A percentile compares a stretch with the other conserved stretches of the same genome.
phyloP scores from a whole-genome alignment of 2,888 invertebrate genomes.

The Drosophila leonis region DNA sequence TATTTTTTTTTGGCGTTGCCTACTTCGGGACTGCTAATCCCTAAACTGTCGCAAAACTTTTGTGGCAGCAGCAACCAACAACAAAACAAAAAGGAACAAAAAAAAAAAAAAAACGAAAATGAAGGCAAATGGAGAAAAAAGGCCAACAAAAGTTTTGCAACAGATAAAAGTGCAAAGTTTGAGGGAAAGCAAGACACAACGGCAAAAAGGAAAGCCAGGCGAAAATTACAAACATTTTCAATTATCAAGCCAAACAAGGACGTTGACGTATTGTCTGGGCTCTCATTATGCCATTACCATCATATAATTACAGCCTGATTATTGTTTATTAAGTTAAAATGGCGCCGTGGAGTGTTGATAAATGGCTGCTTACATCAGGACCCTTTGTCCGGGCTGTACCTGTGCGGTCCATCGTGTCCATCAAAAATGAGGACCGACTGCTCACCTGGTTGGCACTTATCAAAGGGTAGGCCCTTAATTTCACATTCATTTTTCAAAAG shows the following conservation, averaged over 20 bases:
- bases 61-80: constrained; percentile 40
- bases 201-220: constrained; percentile 46
- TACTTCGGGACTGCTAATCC: constrained; percentile 72
- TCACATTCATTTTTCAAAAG: constrained; percentile 54
- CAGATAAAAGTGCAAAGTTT: constrained; percentile 79
- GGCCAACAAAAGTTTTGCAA: constrained; percentile 70
- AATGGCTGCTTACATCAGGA: constrained; percentile 42
- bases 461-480: constrained; percentile 54
- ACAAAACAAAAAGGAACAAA: constrained; percentile 20
- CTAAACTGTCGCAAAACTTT: constrained; percentile 80
- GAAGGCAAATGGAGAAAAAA: constrained; percentile 41
- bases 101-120: constrained; percentile 12
- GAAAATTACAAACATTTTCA: constrained; percentile 78
- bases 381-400: constrained; percentile 62
- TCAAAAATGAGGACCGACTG: constrained; percentile 38
- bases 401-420: constrained; percentile 27
- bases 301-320: constrained; percentile 77
- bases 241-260: constrained; percentile 73
- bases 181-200: constrained; percentile 41
- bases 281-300: constrained; percentile 70
- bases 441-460: constrained; percentile 60
- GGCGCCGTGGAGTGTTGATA: constrained; percentile 59
- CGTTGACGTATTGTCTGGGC: constrained; percentile 72
- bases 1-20: constrained; percentile 45
- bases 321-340: constrained; percentile 78